Evolutionary conservation across 2,113 vertebrate species (phyloP).

Genomic region (Triplophysa tibetana): DNA sequence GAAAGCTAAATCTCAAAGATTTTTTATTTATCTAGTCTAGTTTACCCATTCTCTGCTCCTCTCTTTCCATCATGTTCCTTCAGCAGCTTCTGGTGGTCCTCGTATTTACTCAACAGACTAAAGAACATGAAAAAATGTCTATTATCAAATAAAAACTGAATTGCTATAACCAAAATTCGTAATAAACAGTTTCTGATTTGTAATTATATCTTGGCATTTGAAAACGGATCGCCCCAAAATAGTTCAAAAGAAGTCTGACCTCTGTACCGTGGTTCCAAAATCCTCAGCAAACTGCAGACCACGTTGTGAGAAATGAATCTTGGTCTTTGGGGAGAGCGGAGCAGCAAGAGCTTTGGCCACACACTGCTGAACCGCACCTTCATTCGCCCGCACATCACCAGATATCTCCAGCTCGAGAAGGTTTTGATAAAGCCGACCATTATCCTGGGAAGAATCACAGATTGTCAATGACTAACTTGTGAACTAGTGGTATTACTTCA

Average conservation of each 20-base stretch:
- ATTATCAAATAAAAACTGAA: no score
- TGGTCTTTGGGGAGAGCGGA: slow-evolving; percentile 73
- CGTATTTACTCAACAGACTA: slow-evolving; percentile 79
- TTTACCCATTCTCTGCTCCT: slow-evolving; percentile 77
- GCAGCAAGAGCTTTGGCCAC: slow-evolving; percentile 78
- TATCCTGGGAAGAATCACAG: slow-evolving; percentile 65
- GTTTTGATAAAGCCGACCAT: slow-evolving; percentile 79
- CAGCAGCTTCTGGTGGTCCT: slow-evolving; percentile 81
- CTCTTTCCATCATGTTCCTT: slow-evolving; percentile 73
- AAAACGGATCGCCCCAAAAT: neutral
- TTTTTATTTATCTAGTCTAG: neutral
- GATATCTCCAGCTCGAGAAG: slow-evolving; percentile 82
- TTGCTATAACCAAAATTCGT: no score
- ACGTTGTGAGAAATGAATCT: slow-evolving; percentile 80
- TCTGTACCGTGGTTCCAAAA: slow-evolving; percentile 76
- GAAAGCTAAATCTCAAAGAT: neutral
- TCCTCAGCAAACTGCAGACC: slow-evolving; percentile 83
- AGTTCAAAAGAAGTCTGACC: slow-evolving; percentile 59
- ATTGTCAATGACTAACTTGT: neutral
- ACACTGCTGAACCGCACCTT: slow-evolving; percentile 76
- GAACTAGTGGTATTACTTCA: neutral
- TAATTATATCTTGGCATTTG: no score
- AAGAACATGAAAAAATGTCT: neutral
- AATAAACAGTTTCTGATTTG: no score
- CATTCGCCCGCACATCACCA: slow-evolving; percentile 69